Conservation (phyloP, 2,888 invertebrate species). For the Thymelicus lineola region DNA sequence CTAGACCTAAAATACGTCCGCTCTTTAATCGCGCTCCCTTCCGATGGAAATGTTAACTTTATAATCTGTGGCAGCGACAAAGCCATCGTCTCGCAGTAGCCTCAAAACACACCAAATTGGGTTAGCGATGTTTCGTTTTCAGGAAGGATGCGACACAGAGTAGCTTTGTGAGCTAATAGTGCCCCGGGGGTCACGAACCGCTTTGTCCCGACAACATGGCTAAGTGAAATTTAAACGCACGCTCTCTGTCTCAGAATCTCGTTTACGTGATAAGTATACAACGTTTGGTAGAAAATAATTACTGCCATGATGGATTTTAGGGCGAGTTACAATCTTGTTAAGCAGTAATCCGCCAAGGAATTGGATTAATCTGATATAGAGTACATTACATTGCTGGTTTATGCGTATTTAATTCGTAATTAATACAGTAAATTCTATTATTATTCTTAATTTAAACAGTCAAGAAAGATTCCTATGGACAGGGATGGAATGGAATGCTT, state of each 20-base stretch:
- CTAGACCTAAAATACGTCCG: not conserved
- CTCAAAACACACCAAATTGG: constrained; percentile 41
- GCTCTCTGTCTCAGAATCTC: constrained; percentile 31
- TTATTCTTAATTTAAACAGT: no score
- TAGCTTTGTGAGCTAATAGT: constrained; percentile 50
- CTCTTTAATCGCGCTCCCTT: constrained; percentile 5
- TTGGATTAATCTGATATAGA: constrained; percentile 10
- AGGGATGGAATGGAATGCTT: no score
- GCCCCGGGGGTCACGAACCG: constrained; percentile 27
- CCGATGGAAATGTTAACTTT: constrained; percentile 32
- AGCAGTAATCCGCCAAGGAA: constrained; percentile 6
- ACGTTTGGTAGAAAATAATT: constrained; percentile 33
- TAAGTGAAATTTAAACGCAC: constrained; percentile 34
- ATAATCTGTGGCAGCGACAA: constrained; percentile 18
- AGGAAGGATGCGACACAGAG: constrained; percentile 54
- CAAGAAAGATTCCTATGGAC: no score
- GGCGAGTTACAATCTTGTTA: constrained; percentile 21
- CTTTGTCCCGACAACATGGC: constrained; percentile 1
- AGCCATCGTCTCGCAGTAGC: constrained; percentile 16
- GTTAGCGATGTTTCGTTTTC: constrained; percentile 49
- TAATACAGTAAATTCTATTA: no score
- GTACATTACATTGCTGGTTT: not conserved
- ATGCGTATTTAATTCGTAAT: not conserved
- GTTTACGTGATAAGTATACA: constrained; percentile 52
- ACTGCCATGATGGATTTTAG: constrained; percentile 30